Evolutionary conservation across 2,888 invertebrate genomes (phyloP).

Genomic region (Drosophila neotestacea): DNA sequence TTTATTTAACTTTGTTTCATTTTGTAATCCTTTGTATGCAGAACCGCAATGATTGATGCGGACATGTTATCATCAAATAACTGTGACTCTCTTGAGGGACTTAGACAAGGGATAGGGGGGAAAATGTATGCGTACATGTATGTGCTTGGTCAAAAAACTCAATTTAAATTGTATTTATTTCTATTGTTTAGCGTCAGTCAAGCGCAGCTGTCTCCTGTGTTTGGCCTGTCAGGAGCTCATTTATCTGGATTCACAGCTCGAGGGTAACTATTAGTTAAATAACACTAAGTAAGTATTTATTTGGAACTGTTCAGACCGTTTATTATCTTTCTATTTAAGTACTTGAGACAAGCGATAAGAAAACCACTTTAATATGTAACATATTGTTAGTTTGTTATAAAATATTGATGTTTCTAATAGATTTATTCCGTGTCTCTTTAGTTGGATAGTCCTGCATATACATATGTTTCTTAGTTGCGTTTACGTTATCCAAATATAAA

Average conservation of each 20-base stretch:
- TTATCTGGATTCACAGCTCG: slow-evolving; percentile 44
- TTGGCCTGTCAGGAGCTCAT: slow-evolving; percentile 58
- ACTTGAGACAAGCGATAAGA: background rate
- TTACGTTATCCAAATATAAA: too few relatives aligned
- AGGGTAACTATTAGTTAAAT: slow-evolving; percentile 34
- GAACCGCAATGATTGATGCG: slow-evolving; percentile 76
- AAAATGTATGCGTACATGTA: slow-evolving; percentile 8
- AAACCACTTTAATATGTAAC: background rate
- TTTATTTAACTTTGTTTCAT: slow-evolving; percentile 68
- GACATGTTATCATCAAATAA: slow-evolving; percentile 79
- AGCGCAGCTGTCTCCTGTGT: slow-evolving; percentile 49
- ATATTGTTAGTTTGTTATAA: too few relatives aligned
- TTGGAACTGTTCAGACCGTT: background rate
- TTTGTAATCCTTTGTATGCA: slow-evolving; percentile 63
- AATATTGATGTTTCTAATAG: too few relatives aligned
- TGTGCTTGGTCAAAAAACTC: slow-evolving; percentile 68
- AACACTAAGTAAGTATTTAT: background rate
- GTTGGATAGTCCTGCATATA: too few relatives aligned
- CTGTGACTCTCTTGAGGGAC: slow-evolving; percentile 53
- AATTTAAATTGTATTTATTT: slow-evolving; percentile 76
- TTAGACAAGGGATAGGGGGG: background rate
- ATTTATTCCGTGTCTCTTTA: too few relatives aligned
- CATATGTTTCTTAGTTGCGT: too few relatives aligned
- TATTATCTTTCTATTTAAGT: background rate
- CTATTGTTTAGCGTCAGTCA: slow-evolving; percentile 54